These are phyloP conservation scores for Copsychus sechellarum DNA, from an alignment of 2,113 vertebrate genomes.

Conservation along the genomic window DNA sequence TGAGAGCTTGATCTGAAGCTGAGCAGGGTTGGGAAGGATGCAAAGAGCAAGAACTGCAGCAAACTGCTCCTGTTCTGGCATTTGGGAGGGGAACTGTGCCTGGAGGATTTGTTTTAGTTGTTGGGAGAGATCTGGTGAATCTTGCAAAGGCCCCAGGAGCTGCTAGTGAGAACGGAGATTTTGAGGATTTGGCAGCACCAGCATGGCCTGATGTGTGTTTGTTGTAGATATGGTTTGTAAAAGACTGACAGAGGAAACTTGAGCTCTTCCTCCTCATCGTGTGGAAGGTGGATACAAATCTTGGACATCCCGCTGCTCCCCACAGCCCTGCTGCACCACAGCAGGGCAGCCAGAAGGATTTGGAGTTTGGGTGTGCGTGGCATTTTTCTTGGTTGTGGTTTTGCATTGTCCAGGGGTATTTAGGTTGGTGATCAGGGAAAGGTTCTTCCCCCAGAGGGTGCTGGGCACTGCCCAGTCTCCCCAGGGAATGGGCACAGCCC, in stretches of 20 bases:
- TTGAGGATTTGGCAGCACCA: not conserved
- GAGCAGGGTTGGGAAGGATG: not conserved
- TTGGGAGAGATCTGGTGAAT: not conserved
- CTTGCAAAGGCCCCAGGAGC: not conserved
- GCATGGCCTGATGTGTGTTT: rapidly evolving
- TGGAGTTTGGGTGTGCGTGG: rapidly evolving
- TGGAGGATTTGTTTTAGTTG: not conserved
- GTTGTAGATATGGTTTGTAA: not conserved
- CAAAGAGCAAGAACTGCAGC: not conserved
- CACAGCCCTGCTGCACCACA: rapidly evolving
- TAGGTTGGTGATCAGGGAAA: not conserved
- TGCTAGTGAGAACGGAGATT: not conserved
- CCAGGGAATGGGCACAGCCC: not conserved
- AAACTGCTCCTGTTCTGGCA: not conserved
- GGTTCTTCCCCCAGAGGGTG: not conserved
- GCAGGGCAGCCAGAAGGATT: not conserved
- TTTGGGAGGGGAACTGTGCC: not conserved
- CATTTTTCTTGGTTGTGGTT: not conserved
- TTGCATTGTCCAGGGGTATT: not conserved
- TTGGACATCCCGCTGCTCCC: not conserved
- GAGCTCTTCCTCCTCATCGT: not conserved
- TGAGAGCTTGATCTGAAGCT: not conserved
- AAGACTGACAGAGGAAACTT: not conserved
- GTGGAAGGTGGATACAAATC: rapidly evolving
- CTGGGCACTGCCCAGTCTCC: not conserved